Percentiles rank a stretch among this genome's conserved stretches.
These are phyloP conservation scores for Zaprionus capensis DNA, from an alignment of 1,140 invertebrate species.

Conservation along the genomic window DNA sequence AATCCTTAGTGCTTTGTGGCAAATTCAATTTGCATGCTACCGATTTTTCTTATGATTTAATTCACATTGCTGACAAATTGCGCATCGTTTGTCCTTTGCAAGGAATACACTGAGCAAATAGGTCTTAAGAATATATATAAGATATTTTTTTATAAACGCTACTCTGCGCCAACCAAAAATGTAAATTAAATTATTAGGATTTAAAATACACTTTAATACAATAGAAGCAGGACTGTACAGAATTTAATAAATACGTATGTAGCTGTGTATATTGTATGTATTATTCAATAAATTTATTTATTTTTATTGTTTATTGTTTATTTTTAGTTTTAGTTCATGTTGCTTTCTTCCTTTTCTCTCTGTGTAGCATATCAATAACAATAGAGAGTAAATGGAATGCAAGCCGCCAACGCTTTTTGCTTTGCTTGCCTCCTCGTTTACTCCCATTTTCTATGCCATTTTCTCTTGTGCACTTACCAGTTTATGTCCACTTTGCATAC, in stretches of 20 bases:
- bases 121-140: no score
- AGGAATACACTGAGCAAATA: not conserved
- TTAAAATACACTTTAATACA: no score
- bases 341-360: not conserved
- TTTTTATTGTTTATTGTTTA: no score
- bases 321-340: not conserved
- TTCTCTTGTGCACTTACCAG: not conserved
- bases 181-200: no score
- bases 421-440: not conserved
- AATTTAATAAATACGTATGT: not conserved
- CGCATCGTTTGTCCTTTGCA: constrained; percentile 11
- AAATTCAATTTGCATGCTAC: constrained; percentile 57
- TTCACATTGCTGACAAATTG: constrained; percentile 37
- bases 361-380: constrained; percentile 23
- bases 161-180: no score
- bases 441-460: not conserved
- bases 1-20: constrained; percentile 42
- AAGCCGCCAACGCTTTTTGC: constrained; percentile 1
- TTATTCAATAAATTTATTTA: not conserved
- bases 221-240: no score
- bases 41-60: constrained; percentile 47
- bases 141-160: no score
- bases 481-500: constrained; percentile 34
- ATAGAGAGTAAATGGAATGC: constrained; percentile 16
- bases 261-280: not conserved